A percentile compares a stretch with the other conserved stretches of the same genome.
Evolutionary conservation across 2,797 vertebrate genomes (phyloP).

Genomic region (Falco naumanni): DNA sequence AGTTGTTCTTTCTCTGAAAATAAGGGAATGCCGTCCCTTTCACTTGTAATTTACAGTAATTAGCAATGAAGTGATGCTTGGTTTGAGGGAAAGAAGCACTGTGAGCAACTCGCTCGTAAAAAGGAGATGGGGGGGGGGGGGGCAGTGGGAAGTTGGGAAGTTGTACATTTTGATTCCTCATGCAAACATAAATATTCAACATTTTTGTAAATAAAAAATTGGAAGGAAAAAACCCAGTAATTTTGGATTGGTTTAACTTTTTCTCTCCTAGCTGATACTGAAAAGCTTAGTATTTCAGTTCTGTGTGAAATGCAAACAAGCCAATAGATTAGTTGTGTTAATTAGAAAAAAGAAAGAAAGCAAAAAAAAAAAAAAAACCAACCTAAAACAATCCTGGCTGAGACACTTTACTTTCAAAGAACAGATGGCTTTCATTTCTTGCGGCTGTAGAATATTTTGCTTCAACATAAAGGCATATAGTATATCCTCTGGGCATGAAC

Average conservation of each 20-base stretch:
- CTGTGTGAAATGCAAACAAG: background rate
- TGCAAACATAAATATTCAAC: background rate
- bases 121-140: background rate
- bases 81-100: background rate
- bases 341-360: background rate
- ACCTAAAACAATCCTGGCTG: background rate
- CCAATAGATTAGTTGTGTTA: conserved; percentile 9
- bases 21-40: background rate
- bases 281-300: background rate
- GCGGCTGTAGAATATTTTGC: background rate
- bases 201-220: background rate
- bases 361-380: no score
- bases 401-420: conserved; percentile 3
- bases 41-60: background rate
- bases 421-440: conserved; percentile 41
- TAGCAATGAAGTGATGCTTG: background rate
- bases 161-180: background rate
- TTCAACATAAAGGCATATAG: conserved; percentile 5
- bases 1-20: background rate
- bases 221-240: background rate
- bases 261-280: background rate
- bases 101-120: background rate
- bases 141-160: no score
- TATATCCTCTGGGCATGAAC: background rate
- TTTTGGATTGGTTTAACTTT: background rate